Conservation (phyloP, 2,888 invertebrate species). For the Sabellastarte sp. region DNA sequence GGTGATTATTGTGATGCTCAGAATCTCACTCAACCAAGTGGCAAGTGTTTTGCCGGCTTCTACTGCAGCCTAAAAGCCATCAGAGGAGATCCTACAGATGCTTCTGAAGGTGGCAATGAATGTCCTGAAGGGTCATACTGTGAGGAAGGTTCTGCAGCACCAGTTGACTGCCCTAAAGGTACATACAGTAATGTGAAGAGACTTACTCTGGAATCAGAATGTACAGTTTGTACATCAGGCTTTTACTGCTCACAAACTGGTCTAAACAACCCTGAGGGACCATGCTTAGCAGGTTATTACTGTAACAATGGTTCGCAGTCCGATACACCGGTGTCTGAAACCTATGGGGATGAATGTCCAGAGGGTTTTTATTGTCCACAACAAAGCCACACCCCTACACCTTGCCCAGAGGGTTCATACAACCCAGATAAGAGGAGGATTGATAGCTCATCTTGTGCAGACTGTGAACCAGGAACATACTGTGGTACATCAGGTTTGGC, state of each 20-base stretch:
- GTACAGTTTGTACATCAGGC: constrained; percentile 51
- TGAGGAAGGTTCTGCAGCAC: constrained; percentile 35
- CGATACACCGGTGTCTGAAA: constrained; percentile 38
- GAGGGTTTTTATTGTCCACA: constrained; percentile 47
- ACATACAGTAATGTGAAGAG: constrained; percentile 45
- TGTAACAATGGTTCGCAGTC: constrained; percentile 49
- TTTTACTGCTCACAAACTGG: constrained; percentile 48
- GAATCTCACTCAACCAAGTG: constrained; percentile 48
- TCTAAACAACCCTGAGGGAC: constrained; percentile 40
- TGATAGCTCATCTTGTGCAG: constrained; percentile 40
- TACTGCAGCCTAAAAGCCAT: constrained; percentile 45
- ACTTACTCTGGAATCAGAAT: constrained; percentile 45
- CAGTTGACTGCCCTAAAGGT: constrained; percentile 50
- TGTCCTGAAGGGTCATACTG: constrained; percentile 53
- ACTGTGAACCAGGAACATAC: constrained; percentile 48
- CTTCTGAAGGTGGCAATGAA: constrained; percentile 39
- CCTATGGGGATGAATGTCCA: constrained; percentile 54
- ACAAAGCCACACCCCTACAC: constrained; percentile 42
- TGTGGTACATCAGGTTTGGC: constrained; percentile 45
- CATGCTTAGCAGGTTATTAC: constrained; percentile 50
- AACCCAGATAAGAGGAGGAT: constrained; percentile 40
- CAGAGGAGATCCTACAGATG: constrained; percentile 34
- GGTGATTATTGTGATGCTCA: constrained; percentile 52
- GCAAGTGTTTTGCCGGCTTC: constrained; percentile 45
- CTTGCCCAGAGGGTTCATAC: constrained; percentile 50